Evolutionary conservation across 2,888 invertebrate genomes (phyloP).

Genomic region (Amiota communis): DNA sequence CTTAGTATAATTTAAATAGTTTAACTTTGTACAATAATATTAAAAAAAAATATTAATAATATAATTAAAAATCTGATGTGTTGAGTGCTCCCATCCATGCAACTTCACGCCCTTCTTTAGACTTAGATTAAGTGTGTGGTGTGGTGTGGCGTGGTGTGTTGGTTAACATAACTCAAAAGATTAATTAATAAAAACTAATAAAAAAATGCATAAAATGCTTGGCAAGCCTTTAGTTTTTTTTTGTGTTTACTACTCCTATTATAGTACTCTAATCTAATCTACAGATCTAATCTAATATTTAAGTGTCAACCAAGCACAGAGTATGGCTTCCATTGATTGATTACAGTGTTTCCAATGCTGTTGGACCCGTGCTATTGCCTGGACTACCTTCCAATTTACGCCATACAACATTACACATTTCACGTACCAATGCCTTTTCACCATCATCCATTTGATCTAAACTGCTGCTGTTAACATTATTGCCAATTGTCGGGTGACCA

Average conservation of each 20-base stretch:
- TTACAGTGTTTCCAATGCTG: slow-evolving; percentile 67
- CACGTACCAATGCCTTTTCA: slow-evolving; percentile 92
- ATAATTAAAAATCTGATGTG: too few species aligned
- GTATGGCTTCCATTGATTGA: slow-evolving; percentile 26
- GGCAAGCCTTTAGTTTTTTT: slow-evolving; percentile 23
- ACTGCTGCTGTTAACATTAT: slow-evolving; percentile 53
- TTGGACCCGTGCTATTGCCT: slow-evolving; percentile 70
- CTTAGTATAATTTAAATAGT: slow-evolving; percentile 42
- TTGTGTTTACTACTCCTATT: not conserved
- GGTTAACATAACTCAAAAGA: too few species aligned
- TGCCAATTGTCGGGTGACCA: slow-evolving; percentile 21
- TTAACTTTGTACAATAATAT: slow-evolving; percentile 61
- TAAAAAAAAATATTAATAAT: slow-evolving; percentile 16
- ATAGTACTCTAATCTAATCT: too few species aligned
- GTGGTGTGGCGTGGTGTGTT: too few species aligned
- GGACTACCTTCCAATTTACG: slow-evolving; percentile 90
- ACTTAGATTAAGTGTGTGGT: too few species aligned
- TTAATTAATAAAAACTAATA: too few species aligned
- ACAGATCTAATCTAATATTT: not conserved
- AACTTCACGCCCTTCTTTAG: too few species aligned
- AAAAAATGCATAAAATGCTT: slow-evolving; percentile 29
- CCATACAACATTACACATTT: slow-evolving; percentile 98
- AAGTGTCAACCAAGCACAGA: not conserved
- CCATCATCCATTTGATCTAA: slow-evolving; percentile 84
- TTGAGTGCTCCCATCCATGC: too few species aligned